These are phyloP conservation scores for Australoheros scitulus DNA, from an alignment of 2,113 vertebrate genomes.

Conservation along the genomic window DNA sequence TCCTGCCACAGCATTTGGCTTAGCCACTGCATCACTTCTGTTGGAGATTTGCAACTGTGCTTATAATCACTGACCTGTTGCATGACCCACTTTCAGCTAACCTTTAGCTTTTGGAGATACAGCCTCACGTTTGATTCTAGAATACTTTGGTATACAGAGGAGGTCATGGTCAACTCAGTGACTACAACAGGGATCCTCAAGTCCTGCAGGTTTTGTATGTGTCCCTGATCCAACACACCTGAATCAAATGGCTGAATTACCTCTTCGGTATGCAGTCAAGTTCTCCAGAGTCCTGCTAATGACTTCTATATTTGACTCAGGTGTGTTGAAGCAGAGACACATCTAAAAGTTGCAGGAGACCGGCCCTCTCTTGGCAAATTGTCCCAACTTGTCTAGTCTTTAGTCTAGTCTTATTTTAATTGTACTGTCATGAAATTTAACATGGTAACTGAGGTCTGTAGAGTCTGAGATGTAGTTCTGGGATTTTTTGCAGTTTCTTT, in stretches of 20 bases:
- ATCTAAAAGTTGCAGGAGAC: too few relatives aligned
- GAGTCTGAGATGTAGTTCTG: not conserved
- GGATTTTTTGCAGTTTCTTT: accelerated
- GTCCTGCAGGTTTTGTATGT: too few relatives aligned
- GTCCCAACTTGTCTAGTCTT: not conserved
- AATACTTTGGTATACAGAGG: not conserved
- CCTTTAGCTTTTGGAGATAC: not conserved
- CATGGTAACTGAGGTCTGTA: not conserved
- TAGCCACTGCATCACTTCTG: not conserved
- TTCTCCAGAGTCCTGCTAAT: too few relatives aligned
- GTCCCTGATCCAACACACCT: too few relatives aligned
- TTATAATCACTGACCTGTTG: not conserved
- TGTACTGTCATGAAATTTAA: not conserved
- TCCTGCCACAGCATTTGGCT: not conserved
- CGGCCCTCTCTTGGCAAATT: not conserved
- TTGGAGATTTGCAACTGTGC: not conserved
- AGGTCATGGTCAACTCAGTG: not conserved
- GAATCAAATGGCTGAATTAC: too few relatives aligned
- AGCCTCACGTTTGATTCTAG: not conserved
- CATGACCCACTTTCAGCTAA: not conserved
- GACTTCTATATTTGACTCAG: too few relatives aligned
- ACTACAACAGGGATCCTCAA: not conserved
- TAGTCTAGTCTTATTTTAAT: not conserved
- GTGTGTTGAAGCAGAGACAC: too few relatives aligned
- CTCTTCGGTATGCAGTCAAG: too few relatives aligned